Evolutionary conservation across 2,797 vertebrate species (phyloP), one percentile per base, ranked within the genome.

Genomic region (Apogon hyalosoma): DNA sequence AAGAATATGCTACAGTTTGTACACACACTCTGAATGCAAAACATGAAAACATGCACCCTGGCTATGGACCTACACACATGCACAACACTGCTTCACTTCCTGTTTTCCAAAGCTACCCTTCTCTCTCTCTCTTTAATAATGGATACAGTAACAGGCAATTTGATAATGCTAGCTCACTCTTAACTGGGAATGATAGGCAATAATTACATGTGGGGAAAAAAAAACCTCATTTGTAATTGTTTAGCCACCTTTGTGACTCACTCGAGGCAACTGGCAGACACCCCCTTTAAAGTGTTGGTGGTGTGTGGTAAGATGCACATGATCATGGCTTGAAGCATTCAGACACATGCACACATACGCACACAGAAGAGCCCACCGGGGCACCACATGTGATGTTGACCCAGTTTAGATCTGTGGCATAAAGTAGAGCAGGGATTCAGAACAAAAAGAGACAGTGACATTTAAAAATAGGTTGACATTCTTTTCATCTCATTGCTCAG

Each of bases 391-490:
- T 91, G 91, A 92, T 86, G 89, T 78, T 92, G 91, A 92, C 90
- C 91, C 89, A 93, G 78, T 92, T 91, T 92, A 88, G 89, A 92
- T 92, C 86, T 92, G 86, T 92, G 88, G 87, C 91, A 92, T 87
- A 90, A 93, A 92, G 89, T 93, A 62, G 92, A 92, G 91, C 91
- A 92, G 83, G 86, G 88, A 90, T 91, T 82, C 88, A 89, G 92
- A 92, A 91, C 88, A 90, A 87, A 90, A 90, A 90, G 83, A 89
- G 90, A 89, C 77, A 84, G 80, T 92, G 91, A 91, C 91, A 93
- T 92, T 92, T 93, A 92, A 90, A 93, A 92, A 93, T 92, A 92
- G 90, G 89, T 70, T 92, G 92, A 91, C 89, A 90, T 92, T 92
- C 92, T 90, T 92, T 92, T 91, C 89, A 90, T 91, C 87, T 82